Evolutionary conservation across 2,113 vertebrate genomes (phyloP).

Genomic region (Colius striatus): DNA sequence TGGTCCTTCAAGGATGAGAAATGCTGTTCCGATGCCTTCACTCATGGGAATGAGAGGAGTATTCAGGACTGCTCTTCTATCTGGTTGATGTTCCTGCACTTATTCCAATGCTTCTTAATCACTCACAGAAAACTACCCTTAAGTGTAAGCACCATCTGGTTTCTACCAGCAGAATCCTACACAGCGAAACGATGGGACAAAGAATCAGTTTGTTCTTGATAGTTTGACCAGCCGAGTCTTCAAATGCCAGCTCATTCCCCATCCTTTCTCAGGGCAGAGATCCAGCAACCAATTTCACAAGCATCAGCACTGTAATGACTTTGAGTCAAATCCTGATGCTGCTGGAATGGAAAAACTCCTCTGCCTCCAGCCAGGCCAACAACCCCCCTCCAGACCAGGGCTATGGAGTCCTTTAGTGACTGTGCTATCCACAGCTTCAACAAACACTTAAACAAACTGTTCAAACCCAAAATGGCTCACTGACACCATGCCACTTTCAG

Average conservation of each 20-base stretch:
- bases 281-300: background rate
- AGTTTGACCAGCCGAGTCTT: background rate
- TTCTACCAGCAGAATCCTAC: background rate
- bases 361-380: background rate
- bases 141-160: background rate
- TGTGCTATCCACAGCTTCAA: background rate
- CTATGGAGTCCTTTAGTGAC: background rate
- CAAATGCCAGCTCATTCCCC: background rate
- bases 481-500: background rate
- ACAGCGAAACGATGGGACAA: background rate
- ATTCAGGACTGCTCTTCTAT: background rate
- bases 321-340: background rate
- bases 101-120: background rate
- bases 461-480: background rate
- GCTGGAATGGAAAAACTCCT: background rate
- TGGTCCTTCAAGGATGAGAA: background rate
- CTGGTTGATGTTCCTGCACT: background rate
- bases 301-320: background rate
- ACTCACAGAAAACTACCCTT: background rate
- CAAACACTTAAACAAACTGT: background rate
- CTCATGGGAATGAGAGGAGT: background rate
- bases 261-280: background rate
- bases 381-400: background rate
- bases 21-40: background rate
- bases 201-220: background rate